phyloP scores from a whole-genome alignment of 2,888 invertebrate species.

The Rhingia rostrata region DNA sequence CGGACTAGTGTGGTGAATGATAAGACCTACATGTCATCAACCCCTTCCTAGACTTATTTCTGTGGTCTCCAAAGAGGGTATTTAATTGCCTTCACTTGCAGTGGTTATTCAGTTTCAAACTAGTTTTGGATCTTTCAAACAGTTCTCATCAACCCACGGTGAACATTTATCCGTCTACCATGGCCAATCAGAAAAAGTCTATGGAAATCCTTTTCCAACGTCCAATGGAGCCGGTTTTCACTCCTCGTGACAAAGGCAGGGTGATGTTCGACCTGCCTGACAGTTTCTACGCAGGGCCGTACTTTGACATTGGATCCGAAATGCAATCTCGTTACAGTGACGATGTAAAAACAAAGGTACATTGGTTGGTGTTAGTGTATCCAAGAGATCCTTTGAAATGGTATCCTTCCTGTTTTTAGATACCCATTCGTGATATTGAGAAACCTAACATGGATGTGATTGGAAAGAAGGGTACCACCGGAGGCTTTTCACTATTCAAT shows the following conservation, averaged over 20 bases:
- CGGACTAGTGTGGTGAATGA: conserved; percentile 3
- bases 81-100: conserved; percentile 2
- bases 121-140: conserved; percentile 9
- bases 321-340: conserved; percentile 79
- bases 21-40: conserved; percentile 3
- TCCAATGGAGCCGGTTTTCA: conserved; percentile 81
- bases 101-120: conserved; percentile 15
- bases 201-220: conserved; percentile 80
- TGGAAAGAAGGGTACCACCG: background rate
- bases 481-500: conserved; percentile 88
- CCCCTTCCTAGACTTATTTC: background rate
- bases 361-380: too few species aligned
- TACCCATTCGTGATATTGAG: conserved; percentile 55
- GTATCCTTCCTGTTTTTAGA: conserved; percentile 37
- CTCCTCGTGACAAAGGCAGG: conserved; percentile 80
- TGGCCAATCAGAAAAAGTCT: conserved; percentile 77
- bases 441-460: conserved; percentile 71
- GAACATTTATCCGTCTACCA: background rate
- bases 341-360: conserved; percentile 78
- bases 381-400: too few species aligned
- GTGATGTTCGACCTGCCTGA: conserved; percentile 80
- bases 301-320: conserved; percentile 77
- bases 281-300: conserved; percentile 80
- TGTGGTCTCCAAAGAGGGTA: conserved; percentile 14
- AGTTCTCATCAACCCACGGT: background rate